Conservation (phyloP, 2,797 vertebrate genomes). For the Lepilemur ruficaudatus region DNA sequence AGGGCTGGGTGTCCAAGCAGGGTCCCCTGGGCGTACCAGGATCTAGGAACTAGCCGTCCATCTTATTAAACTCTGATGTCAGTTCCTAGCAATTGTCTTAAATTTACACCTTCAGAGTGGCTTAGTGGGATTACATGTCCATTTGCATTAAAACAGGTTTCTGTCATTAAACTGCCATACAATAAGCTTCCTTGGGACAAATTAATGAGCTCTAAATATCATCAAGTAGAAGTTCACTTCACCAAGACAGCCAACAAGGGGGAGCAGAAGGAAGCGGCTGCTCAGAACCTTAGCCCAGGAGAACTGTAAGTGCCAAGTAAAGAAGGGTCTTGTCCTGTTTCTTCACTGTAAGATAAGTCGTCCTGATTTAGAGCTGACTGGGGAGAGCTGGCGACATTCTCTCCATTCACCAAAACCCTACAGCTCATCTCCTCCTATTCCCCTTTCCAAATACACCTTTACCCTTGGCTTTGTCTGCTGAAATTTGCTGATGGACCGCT, state of each 20-base stretch:
- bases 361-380: constrained; percentile 44
- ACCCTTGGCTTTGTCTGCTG: neutral
- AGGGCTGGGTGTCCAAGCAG: constrained; percentile 33
- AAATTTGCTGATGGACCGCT: neutral
- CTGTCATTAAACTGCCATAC: constrained; percentile 72
- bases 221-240: constrained; percentile 73
- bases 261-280: neutral
- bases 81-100: constrained; percentile 69
- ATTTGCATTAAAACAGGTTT: constrained; percentile 73
- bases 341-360: neutral
- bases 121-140: constrained; percentile 70
- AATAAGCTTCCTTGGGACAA: constrained; percentile 71
- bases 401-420: neutral
- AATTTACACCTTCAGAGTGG: constrained; percentile 69
- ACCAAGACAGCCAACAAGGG: constrained; percentile 50
- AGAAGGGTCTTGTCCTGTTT: neutral
- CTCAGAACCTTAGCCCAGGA: constrained; percentile 50
- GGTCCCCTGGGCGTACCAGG: neutral
- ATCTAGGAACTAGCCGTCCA: constrained; percentile 47
- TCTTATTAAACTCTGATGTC: constrained; percentile 73
- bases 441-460: neutral
- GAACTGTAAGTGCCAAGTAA: constrained; percentile 24
- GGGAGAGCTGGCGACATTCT: neutral
- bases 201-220: constrained; percentile 73
- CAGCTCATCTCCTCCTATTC: neutral